phyloP scores from a whole-genome alignment of 2,888 invertebrate genomes.

The Lepidochrysops patricia region DNA sequence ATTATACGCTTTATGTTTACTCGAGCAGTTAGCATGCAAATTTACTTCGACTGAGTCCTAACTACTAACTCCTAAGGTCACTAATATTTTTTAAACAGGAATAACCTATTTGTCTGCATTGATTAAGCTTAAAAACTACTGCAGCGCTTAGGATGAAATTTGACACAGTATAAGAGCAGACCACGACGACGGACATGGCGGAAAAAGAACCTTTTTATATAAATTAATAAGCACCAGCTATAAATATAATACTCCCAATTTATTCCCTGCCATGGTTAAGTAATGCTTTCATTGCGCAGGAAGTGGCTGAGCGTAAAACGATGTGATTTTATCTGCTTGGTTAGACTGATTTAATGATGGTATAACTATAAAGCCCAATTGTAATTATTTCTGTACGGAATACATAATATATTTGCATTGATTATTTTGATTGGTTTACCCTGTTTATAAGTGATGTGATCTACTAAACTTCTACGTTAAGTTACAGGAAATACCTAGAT shows the following conservation, averaged over 20 bases:
- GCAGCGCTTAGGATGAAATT: no score
- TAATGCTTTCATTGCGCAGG: no score
- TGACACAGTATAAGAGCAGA: no score
- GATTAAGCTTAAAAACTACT: no score
- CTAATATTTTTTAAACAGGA: no score
- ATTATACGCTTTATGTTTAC: not conserved
- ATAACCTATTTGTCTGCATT: no score
- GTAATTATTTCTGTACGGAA: not conserved
- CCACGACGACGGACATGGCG: no score
- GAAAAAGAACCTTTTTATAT: no score
- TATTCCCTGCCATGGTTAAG: not conserved
- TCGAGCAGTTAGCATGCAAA: not conserved
- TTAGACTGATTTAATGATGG: not conserved
- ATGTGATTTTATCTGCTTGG: not conserved
- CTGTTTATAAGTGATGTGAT: not conserved
- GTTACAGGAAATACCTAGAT: not conserved
- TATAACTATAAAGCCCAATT: not conserved
- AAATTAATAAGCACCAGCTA: not conserved
- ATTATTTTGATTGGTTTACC: not conserved
- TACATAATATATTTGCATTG: not conserved
- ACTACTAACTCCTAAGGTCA: no score
- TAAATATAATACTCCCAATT: not conserved
- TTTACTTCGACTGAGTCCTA: no score
- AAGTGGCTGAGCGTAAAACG: not conserved
- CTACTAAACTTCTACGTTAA: no score